phyloP scores from a whole-genome alignment of 1,140 invertebrate species.

The Phocides pigmalion region DNA sequence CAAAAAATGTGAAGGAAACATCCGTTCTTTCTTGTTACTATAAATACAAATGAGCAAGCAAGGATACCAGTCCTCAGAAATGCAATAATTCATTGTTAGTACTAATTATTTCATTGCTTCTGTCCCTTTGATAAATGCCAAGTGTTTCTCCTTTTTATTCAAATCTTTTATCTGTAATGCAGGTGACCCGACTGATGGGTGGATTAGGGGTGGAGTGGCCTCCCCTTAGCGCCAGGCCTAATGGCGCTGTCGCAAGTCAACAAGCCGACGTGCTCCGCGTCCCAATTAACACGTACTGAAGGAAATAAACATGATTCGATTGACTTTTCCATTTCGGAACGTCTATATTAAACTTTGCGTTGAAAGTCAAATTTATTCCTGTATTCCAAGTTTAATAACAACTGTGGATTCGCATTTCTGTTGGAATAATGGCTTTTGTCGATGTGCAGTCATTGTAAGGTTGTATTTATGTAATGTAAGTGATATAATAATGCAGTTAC shows the following conservation, averaged over 20 bases:
- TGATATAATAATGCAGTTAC: too few relatives aligned
- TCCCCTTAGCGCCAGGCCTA: slow-evolving; percentile 43
- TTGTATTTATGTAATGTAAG: background rate
- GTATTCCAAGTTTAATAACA: slow-evolving; percentile 30
- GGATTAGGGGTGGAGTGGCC: slow-evolving; percentile 39
- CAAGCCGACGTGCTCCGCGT: slow-evolving; percentile 62
- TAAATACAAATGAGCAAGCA: too few relatives aligned
- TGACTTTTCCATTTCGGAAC: slow-evolving; percentile 50
- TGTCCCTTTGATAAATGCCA: too few relatives aligned
- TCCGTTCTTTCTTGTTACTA: too few relatives aligned
- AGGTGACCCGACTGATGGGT: slow-evolving; percentile 34
- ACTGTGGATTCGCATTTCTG: slow-evolving; percentile 2
- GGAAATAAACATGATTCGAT: slow-evolving; percentile 62
- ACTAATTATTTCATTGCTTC: too few relatives aligned
- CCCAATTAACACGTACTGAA: slow-evolving; percentile 57
- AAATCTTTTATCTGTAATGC: slow-evolving; percentile 21
- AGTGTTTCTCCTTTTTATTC: slow-evolving; percentile 2
- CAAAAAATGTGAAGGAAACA: too few relatives aligned
- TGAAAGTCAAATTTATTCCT: slow-evolving; percentile 31
- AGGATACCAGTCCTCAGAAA: too few relatives aligned
- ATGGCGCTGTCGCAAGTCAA: slow-evolving; percentile 64
- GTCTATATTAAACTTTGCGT: slow-evolving; percentile 29
- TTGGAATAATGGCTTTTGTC: slow-evolving; percentile 18
- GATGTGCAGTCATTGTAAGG: background rate
- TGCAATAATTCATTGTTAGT: too few relatives aligned